Evolutionary conservation across 2,888 invertebrate species (phyloP), one percentile per base, ranked within the genome.

Genomic region (Amphipyra berbera): DNA sequence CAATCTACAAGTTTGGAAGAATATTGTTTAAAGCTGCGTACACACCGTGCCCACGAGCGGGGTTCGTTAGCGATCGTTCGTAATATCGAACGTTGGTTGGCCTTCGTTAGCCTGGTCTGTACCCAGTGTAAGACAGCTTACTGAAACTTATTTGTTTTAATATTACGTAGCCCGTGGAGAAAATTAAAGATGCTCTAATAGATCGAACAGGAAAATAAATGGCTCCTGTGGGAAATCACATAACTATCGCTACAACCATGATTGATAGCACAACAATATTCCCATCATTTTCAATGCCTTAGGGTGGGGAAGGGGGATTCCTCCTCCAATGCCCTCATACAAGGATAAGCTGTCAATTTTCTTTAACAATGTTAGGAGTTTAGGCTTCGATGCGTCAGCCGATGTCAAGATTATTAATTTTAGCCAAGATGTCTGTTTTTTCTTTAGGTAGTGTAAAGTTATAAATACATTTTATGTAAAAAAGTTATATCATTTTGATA

Each of bases 161-260:
- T 21, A 21, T 21, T 21, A 21, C 2, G 3, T 21, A 21, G 21
- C 21, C 21, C 21, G 21, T 2, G 21, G 10, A 48, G 40, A 40
- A 40, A 48, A 15, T 33, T 9, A 63, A n/a, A 38, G 10, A 44
- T 40, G 6, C 40, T 30, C 53, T 21, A n/a, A 66, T 49, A 40
- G 1, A 4, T 37, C 21, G 3, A 21, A 9, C 37, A 61, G 14
- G 40, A 37, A 50, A 70, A 64, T 56, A 56, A 64, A 53, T 48
- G 48, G 21, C 30, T 54, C 73, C 61, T 46, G 9, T 14, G 54
- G 60, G 65, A 68, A 75, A 75, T 76, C 52, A 72, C 50, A 54
- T 58, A 64, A 60, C 48, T 62, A 58, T 64, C 8, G 15, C 35
- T 54, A 58, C 52, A 35, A 52, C 1, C 13, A 72, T 76, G 68